phyloP scores from a whole-genome alignment of 2,888 invertebrate species.

The Eupsilia transversa region DNA sequence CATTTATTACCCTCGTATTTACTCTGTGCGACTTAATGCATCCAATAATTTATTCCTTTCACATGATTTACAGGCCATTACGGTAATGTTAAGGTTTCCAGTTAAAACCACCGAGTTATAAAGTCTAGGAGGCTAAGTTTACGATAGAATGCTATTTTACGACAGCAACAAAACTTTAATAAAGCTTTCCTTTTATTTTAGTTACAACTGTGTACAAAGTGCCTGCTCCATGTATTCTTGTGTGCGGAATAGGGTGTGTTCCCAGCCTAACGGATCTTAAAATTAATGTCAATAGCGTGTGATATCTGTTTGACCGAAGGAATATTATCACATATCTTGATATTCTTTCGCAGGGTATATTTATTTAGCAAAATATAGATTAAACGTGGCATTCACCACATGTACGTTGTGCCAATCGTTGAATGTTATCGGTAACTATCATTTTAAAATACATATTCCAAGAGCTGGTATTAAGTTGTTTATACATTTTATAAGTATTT shows the following conservation, averaged over 20 bases:
- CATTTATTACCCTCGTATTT: conserved; percentile 80
- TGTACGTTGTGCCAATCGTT: conserved; percentile 31
- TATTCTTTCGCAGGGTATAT: conserved; percentile 32
- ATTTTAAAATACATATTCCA: conserved; percentile 43
- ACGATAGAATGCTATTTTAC: conserved; percentile 83
- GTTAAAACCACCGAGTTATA: conserved; percentile 80
- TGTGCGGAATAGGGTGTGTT: conserved; percentile 29
- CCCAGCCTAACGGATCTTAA: conserved; percentile 19
- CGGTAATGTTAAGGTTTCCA: conserved; percentile 80
- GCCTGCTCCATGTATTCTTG: conserved; percentile 49
- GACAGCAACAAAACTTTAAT: conserved; percentile 78
- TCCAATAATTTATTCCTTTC: conserved; percentile 85
- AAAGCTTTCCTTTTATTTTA: conserved; percentile 76
- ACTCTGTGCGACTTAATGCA: conserved; percentile 79
- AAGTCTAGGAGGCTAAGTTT: conserved; percentile 82
- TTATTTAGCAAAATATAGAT: conserved; percentile 43
- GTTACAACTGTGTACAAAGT: conserved; percentile 71
- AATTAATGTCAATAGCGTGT: conserved; percentile 46
- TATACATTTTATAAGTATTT: conserved; percentile 3
- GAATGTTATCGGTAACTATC: conserved; percentile 42
- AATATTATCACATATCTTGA: conserved; percentile 50
- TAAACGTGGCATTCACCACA: conserved; percentile 16
- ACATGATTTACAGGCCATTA: conserved; percentile 85
- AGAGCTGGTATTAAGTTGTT: conserved; percentile 29
- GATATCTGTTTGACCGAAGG: conserved; percentile 32